phyloP scores from a whole-genome alignment of 1,140 invertebrate species.

The Mya arenaria region DNA sequence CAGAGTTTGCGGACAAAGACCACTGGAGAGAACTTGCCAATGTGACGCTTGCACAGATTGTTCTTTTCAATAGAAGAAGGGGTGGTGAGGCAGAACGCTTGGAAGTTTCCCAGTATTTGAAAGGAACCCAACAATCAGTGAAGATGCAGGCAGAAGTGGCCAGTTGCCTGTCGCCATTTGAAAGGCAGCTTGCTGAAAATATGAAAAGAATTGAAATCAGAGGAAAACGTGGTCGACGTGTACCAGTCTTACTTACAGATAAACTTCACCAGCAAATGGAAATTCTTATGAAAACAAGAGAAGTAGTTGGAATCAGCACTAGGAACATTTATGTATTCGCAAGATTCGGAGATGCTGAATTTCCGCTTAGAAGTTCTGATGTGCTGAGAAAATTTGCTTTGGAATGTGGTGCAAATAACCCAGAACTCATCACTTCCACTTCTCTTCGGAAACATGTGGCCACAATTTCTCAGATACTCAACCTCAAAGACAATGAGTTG shows the following conservation, averaged over 20 bases:
- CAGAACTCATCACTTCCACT: conserved; percentile 71
- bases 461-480: conserved; percentile 53
- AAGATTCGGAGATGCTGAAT: conserved; percentile 1
- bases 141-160: conserved; percentile 12
- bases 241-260: conserved; percentile 29
- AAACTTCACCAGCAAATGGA: not conserved
- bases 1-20: too few species aligned
- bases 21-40: conserved; percentile 24
- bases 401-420: conserved; percentile 29
- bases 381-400: conserved; percentile 29
- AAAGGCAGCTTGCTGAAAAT: not conserved
- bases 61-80: conserved; percentile 33
- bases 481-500: conserved; percentile 59
- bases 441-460: conserved; percentile 66
- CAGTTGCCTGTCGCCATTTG: conserved; percentile 22
- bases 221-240: conserved; percentile 50
- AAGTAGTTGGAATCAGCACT: not conserved
- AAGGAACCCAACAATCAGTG: conserved; percentile 9
- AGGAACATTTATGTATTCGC: conserved; percentile 55
- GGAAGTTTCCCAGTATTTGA: not conserved
- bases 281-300: conserved; percentile 7
- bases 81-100: conserved; percentile 1
- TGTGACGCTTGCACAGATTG: not conserved
- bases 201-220: conserved; percentile 34
- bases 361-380: conserved; percentile 35